Evolutionary conservation across 1,140 invertebrate species (phyloP).

Genomic region (Centruroides sculpturatus): DNA sequence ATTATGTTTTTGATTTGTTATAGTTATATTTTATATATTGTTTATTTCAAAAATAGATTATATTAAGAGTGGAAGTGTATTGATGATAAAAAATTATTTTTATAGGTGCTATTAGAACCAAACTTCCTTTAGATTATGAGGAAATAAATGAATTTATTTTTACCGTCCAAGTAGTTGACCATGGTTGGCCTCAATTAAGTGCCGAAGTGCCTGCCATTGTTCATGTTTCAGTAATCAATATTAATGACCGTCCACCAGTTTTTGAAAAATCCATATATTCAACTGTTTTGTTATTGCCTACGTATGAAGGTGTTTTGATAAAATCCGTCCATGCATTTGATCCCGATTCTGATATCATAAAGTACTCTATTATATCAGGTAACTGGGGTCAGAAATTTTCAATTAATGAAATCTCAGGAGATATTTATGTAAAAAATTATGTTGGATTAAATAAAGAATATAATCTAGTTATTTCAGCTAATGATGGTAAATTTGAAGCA

Average conservation of each 20-base stretch:
- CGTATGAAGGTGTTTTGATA: conserved; percentile 25
- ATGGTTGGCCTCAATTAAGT: conserved; percentile 57
- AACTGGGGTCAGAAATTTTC: conserved; percentile 62
- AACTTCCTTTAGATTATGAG: conserved; percentile 58
- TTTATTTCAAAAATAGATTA: no score
- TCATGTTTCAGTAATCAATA: conserved; percentile 55
- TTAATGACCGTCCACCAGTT: conserved; percentile 71
- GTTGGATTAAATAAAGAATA: conserved; percentile 31
- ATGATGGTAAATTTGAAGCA: conserved; percentile 40
- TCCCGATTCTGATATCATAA: conserved; percentile 46
- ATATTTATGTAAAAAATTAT: conserved; percentile 47
- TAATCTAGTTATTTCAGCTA: conserved; percentile 32
- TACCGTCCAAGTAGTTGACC: conserved; percentile 69
- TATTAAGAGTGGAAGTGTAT: no score
- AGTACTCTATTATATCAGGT: conserved; percentile 67
- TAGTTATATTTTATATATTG: no score
- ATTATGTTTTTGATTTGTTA: no score
- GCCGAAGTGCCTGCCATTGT: conserved; percentile 35
- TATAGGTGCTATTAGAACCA: conserved; percentile 28
- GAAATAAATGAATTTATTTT: conserved; percentile 49
- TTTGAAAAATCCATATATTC: conserved; percentile 58
- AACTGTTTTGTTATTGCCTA: conserved; percentile 57
- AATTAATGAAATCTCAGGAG: conserved; percentile 55
- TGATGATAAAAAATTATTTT: not conserved
- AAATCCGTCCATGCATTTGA: conserved; percentile 52